A percentile compares a stretch with the other conserved stretches of the same genome.
Evolutionary conservation across 2,113 vertebrate genomes (phyloP).

Genomic region (Pachycephala philippinensis): DNA sequence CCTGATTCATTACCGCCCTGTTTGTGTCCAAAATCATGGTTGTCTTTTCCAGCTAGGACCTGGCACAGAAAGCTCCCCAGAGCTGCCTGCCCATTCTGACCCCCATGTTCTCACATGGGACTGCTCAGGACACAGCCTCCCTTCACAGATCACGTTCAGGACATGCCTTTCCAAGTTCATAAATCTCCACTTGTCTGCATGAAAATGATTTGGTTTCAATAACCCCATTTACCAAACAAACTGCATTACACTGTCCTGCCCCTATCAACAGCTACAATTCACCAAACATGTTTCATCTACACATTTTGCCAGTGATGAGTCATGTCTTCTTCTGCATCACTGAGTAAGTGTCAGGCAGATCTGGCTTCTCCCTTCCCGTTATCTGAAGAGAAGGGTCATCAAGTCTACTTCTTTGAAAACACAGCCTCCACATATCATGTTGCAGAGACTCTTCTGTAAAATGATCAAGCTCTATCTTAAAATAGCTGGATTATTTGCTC

Average conservation of each 20-base stretch:
- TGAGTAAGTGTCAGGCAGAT: neutral
- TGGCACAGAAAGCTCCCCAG: neutral
- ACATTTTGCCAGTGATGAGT: neutral
- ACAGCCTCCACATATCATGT: neutral
- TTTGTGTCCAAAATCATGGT: neutral
- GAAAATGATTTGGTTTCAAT: neutral
- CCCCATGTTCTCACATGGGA: neutral
- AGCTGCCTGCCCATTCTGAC: neutral
- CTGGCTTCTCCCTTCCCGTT: neutral
- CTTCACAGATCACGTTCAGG: neutral
- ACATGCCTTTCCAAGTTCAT: neutral
- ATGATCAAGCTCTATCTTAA: constrained; percentile 33
- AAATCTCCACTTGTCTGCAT: neutral
- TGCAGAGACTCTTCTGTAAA: constrained; percentile 39
- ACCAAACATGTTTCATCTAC: neutral
- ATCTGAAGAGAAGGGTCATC: neutral
- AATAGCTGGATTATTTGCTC: constrained; percentile 32
- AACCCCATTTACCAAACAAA: neutral
- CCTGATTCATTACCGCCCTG: neutral
- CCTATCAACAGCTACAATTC: neutral
- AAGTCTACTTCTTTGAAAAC: neutral
- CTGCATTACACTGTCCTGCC: neutral
- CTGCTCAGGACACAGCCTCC: neutral
- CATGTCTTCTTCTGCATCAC: neutral
- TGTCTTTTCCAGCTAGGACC: neutral